Evolutionary conservation across 2,888 invertebrate species (phyloP), one percentile per base, ranked within the genome.

Genomic region (Elegia similella): DNA sequence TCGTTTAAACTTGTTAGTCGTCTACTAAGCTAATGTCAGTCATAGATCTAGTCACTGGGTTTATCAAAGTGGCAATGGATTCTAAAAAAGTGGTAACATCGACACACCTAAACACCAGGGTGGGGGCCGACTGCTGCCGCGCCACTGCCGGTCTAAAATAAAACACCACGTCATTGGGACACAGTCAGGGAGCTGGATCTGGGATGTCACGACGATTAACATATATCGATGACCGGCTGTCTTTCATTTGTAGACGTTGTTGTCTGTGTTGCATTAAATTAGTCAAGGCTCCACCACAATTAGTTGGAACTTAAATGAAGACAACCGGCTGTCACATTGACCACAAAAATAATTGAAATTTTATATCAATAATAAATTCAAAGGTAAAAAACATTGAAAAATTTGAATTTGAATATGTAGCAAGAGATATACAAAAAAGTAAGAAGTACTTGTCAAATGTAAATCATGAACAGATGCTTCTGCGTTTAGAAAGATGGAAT

Each of bases 61-160:
- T 67, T 63, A 74, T 83, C 80, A 78, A 87, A 87, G 80, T 82
- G 76, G 75, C 76, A 84, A 79, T 72, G 72, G 76, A 76, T 63
- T 70, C 68, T 73, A 77, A 71, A 82, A 73, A 83, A 78, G 73
- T 80, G 87, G 83, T 83, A 88, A 89, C 90, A 90, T 86, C 89
- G 92, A 92, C 92, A 92, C 92, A 92, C 92, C 92, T 92, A 92
- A 91, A 91, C 84, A 92, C 92, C 82, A 92, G 89, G 81, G 92
- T 92, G 74, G 92, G 92, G 72, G 92, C 92, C 61, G 92, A 92
- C 89, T 92, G 92, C 91, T 92, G 92, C 65, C 92, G 88, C 85
- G 92, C 88, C 88, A 92, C 92, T 77, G 90, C 87, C 76, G 92
- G 92, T 92, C 92, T 92, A 92, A 90, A 92, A 92, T 84, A 82